Percentiles rank a stretch among this genome's conserved stretches.
These are phyloP conservation scores for Nanorana parkeri DNA, from an alignment of 2,113 vertebrate species.

Conservation along the genomic window DNA sequence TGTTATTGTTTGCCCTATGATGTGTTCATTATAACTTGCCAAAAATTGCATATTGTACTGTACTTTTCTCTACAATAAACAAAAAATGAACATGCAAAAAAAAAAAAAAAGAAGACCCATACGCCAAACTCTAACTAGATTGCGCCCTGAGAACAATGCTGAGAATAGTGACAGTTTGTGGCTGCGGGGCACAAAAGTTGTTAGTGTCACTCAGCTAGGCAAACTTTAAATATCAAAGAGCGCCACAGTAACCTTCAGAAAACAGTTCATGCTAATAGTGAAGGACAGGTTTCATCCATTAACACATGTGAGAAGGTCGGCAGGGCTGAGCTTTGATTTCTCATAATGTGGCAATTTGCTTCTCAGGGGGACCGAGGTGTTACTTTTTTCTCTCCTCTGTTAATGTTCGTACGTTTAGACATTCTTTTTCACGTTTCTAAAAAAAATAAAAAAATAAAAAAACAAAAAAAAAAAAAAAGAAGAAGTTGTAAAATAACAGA, in stretches of 20 bases:
- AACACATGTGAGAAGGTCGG: constrained; percentile 44
- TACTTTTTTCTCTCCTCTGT: not conserved
- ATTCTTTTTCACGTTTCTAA: not conserved
- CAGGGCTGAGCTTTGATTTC: constrained; percentile 1
- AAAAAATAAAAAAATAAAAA: constrained; percentile 1
- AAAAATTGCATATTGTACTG: too few relatives aligned
- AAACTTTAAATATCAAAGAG: constrained; percentile 39
- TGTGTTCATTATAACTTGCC: too few relatives aligned
- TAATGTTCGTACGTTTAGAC: constrained; percentile 13
- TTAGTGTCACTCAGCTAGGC: constrained; percentile 16
- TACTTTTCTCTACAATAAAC: too few relatives aligned
- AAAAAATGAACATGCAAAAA: too few relatives aligned
- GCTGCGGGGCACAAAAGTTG: constrained; percentile 28
- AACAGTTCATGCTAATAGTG: not conserved
- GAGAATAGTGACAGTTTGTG: constrained; percentile 12
- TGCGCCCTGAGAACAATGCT: not conserved
- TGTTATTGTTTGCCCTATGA: too few relatives aligned
- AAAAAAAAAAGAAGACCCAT: too few relatives aligned
- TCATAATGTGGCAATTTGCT: not conserved
- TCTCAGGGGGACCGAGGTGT: constrained; percentile 31
- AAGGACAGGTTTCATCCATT: constrained; percentile 52
- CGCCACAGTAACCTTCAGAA: constrained; percentile 34
- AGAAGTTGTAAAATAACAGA: too few relatives aligned
- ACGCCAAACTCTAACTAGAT: not conserved
- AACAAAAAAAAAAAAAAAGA: too few relatives aligned